Base-by-base conservation (phyloP, 2,888 invertebrate genomes). In the Portevinia maculata region DNA sequence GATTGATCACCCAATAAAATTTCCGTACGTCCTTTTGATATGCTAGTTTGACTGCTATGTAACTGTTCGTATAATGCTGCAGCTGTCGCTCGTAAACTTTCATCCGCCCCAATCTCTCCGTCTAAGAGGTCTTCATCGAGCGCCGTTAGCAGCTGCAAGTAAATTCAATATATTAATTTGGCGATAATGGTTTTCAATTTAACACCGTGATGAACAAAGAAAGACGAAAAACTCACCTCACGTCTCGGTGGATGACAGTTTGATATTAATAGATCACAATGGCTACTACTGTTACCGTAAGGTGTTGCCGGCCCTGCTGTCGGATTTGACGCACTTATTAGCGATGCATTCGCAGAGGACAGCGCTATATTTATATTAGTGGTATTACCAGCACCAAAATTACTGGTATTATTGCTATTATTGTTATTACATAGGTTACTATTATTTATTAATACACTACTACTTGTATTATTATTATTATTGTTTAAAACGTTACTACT, bases 1-100 rank as follows among this genome's bases (percentile, higher is more conserved):
- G 87, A 86, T 86, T 90, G 90, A 87, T 91, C 91, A 55, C 91
- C 91, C 83, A 91, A 85, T 86, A 91, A 87, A 85, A 91, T 87
- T 87, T 91, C 91, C 84, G 90, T 91, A 86, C 91, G 89, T 85
- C 91, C 91, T 89, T 90, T 91, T 90, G 90, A 90, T 90, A 90
- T 90, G 90, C 90, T 90, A 87, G 87, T 90, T 88, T 89, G 89
- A 87, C 89, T 90, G 83, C 86, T 87, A 85, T 86, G 87, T 86
- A 87, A 86, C 69, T 88, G 86, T 84, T 85, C 79, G 73, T 85
- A 84, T 85, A 84, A 81, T 73, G 86, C 52, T 85, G 85, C 81
- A 85, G 86, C 84, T 79, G 85, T 85, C 24, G 84, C 84, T 37
- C 79, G 79, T 46, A 84, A 64, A 53, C 79, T 84, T 37, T 69